phyloP scores from a whole-genome alignment of 2,888 invertebrate genomes.

The Mongoloraphidia duomilia region DNA sequence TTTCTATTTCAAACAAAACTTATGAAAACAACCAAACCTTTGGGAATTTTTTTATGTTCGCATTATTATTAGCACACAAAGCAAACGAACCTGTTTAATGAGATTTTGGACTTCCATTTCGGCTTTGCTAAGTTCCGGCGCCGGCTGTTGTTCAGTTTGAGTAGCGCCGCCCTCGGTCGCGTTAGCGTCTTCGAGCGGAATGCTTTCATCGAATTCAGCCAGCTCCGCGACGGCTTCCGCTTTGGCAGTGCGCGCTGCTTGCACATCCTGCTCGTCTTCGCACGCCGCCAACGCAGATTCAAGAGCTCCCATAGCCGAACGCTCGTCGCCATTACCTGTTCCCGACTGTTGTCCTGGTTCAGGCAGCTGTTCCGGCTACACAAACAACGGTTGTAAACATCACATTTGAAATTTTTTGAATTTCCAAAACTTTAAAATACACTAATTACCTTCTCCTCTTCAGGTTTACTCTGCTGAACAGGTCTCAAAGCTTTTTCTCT shows the following conservation, averaged over 20 bases:
- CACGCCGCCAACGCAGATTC: conserved; percentile 79
- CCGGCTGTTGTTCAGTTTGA: conserved; percentile 29
- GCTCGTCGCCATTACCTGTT: conserved; percentile 33
- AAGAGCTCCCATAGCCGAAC: conserved; percentile 46
- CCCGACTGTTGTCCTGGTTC: background rate
- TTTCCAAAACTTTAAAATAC: too few relatives aligned
- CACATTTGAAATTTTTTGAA: too few relatives aligned
- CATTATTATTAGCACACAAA: background rate
- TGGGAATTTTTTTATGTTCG: too few relatives aligned
- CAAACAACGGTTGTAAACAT: too few relatives aligned
- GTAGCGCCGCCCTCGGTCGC: background rate
- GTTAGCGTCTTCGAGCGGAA: conserved; percentile 60
- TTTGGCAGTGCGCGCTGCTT: conserved; percentile 76
- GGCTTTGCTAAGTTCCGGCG: conserved; percentile 50
- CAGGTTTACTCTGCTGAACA: too few relatives aligned
- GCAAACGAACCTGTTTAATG: conserved; percentile 46
- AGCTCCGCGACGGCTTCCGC: conserved; percentile 82
- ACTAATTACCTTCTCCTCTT: too few relatives aligned
- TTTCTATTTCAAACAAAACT: too few relatives aligned
- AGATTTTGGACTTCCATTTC: conserved; percentile 57
- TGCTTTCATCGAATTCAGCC: conserved; percentile 91
- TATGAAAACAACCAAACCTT: too few relatives aligned
- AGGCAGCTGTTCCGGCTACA: too few relatives aligned
- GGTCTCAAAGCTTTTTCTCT: conserved; percentile 24
- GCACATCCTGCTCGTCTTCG: conserved; percentile 90